A percentile compares a stretch with the other conserved stretches of the same genome.
Conservation (phyloP, 2,797 vertebrate species). For the Eupleurogrammus muticus region DNA sequence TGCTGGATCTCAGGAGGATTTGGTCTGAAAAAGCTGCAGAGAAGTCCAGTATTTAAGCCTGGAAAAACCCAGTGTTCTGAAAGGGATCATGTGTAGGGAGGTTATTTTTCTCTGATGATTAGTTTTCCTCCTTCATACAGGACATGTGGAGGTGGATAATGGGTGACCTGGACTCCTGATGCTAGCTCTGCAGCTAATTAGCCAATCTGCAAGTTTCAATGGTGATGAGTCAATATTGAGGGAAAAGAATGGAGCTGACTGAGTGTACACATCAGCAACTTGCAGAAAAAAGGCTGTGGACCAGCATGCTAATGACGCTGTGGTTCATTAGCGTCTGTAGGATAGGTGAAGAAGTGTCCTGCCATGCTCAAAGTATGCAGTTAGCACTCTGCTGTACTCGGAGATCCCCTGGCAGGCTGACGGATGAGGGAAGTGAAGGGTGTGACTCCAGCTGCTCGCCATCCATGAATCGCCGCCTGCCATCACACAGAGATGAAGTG, state of each 20-base stretch:
- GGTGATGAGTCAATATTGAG: conserved; percentile 26
- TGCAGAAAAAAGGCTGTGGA: conserved; percentile 25
- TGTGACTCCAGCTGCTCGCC: conserved; percentile 62
- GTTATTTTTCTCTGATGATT: no score
- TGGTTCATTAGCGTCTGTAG: conserved; percentile 60
- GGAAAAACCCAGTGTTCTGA: no score
- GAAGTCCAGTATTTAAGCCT: no score
- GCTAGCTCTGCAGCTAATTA: conserved; percentile 53
- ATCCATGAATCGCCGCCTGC: conserved; percentile 21
- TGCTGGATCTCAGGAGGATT: no score
- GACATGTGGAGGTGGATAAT: conserved; percentile 11
- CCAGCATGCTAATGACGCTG: conserved; percentile 41
- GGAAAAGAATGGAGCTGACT: conserved; percentile 26
- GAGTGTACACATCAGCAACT: conserved; percentile 33
- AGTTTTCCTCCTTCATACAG: conserved; percentile 2
- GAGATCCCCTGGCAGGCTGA: conserved; percentile 48
- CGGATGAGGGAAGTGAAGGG: conserved; percentile 42
- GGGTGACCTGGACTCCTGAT: background rate
- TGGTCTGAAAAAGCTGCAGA: no score
- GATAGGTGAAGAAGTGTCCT: conserved; percentile 64
- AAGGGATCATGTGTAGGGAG: no score
- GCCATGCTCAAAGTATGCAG: conserved; percentile 36
- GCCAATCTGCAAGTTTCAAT: conserved; percentile 34
- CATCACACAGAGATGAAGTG: conserved; percentile 49
- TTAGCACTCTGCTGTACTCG: conserved; percentile 42